These are phyloP conservation scores for Acronicta alni DNA, from an alignment of 2,888 invertebrate genomes.

Conservation along the genomic window DNA sequence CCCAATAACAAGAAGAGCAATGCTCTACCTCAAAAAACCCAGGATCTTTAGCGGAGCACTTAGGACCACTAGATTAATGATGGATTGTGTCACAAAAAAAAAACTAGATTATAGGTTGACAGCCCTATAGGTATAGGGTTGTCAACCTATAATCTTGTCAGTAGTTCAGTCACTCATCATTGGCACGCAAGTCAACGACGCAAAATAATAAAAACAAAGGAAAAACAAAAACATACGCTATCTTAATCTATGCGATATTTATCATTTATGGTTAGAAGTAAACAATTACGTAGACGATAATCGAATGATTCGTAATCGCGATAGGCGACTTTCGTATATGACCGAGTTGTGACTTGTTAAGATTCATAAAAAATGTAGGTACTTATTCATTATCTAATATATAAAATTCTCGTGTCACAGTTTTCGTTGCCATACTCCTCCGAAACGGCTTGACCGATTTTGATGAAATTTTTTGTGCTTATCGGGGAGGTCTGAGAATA, in stretches of 20 bases:
- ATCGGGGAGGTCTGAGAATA: too few relatives aligned
- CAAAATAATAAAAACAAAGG: conserved; percentile 28
- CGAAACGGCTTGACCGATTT: too few relatives aligned
- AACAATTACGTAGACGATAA: conserved; percentile 33
- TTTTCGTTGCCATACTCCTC: too few relatives aligned
- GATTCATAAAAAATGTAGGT: conserved; percentile 8
- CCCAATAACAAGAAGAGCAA: too few relatives aligned
- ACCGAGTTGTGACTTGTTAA: conserved; percentile 9
- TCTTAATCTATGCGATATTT: conserved; percentile 42
- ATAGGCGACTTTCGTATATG: conserved; percentile 25
- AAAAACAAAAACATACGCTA: conserved; percentile 39
- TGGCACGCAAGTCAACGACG: conserved; percentile 7
- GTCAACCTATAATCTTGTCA: neutral
- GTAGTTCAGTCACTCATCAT: conserved; percentile 20
- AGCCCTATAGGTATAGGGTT: neutral
- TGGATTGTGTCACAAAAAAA: too few relatives aligned
- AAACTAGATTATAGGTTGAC: too few relatives aligned
- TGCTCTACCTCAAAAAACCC: too few relatives aligned
- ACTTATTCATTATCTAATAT: too few relatives aligned
- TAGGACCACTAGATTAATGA: too few relatives aligned
- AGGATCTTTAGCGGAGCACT: too few relatives aligned
- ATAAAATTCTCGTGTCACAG: too few relatives aligned
- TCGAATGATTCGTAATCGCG: conserved; percentile 23
- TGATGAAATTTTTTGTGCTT: too few relatives aligned
- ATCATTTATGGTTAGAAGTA: conserved; percentile 34